These are phyloP conservation scores for Lacerta agilis DNA, from an alignment of 2,797 vertebrate genomes.

Conservation along the genomic window DNA sequence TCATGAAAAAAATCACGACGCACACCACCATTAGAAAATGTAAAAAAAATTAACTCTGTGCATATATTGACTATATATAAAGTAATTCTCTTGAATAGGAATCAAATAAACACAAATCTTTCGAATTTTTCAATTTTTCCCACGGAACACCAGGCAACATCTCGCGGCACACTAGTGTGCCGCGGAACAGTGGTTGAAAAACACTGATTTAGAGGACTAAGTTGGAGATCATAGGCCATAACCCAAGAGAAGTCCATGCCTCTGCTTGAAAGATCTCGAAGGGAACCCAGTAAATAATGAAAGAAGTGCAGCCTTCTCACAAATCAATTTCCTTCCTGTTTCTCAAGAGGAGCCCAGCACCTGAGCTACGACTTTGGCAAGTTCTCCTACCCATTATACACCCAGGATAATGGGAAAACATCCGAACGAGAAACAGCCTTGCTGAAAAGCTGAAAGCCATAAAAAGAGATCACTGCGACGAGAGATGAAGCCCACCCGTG, in stretches of 20 bases:
- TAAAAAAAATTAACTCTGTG: too few species aligned
- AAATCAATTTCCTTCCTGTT: conserved; percentile 39
- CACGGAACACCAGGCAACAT: too few species aligned
- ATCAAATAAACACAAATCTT: too few species aligned
- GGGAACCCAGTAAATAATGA: conserved; percentile 55
- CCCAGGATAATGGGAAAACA: not conserved
- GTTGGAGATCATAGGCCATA: not conserved
- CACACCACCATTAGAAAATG: too few species aligned
- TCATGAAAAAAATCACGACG: too few species aligned
- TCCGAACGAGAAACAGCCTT: not conserved
- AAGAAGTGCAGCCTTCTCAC: conserved; percentile 22
- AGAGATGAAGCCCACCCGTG: conserved; percentile 22
- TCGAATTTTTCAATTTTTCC: too few species aligned
- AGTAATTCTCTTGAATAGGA: too few species aligned
- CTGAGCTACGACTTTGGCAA: conserved; percentile 5
- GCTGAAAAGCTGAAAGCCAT: conserved; percentile 17
- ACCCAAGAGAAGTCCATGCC: conserved; percentile 56
- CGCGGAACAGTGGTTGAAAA: too few species aligned
- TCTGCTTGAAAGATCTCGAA: conserved; percentile 60
- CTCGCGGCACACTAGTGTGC: too few species aligned
- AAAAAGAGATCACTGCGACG: conserved; percentile 10
- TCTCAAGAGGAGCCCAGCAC: conserved; percentile 32
- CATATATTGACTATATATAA: too few species aligned
- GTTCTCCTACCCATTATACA: conserved; percentile 22
- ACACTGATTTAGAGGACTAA: not conserved